These are phyloP conservation scores for Drosophila kanapiae DNA, from an alignment of 1,140 invertebrate genomes.

Conservation along the genomic window DNA sequence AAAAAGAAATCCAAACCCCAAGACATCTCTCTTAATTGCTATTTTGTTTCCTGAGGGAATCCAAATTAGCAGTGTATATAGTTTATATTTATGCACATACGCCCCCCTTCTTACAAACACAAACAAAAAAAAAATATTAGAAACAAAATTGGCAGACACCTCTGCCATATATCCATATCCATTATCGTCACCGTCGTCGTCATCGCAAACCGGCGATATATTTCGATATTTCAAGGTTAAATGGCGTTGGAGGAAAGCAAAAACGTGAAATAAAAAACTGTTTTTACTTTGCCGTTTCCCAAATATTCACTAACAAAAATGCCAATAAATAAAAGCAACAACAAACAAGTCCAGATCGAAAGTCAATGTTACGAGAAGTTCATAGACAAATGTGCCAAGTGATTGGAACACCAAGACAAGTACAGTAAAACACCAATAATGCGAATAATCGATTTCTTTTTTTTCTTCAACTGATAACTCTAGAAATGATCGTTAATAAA, in stretches of 20 bases:
- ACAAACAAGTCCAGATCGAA: slow-evolving; percentile 23
- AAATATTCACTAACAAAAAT: slow-evolving; percentile 9
- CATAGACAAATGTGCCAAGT: slow-evolving; percentile 17
- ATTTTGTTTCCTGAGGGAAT: slow-evolving; percentile 21
- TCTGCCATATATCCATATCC: slow-evolving; percentile 58
- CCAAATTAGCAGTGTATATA: slow-evolving; percentile 34
- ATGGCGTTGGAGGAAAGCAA: slow-evolving; percentile 20
- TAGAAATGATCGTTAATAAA: neutral
- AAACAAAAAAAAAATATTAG: slow-evolving; percentile 23
- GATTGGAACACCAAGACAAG: neutral
- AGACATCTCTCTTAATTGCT: slow-evolving; percentile 24
- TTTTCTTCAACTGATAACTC: accelerated
- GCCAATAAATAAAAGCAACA: neutral
- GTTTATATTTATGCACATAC: slow-evolving; percentile 28
- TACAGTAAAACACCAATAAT: slow-evolving; percentile 4
- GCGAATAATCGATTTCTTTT: neutral
- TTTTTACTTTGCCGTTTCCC: slow-evolving; percentile 63
- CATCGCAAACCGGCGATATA: slow-evolving; percentile 53
- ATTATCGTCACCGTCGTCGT: slow-evolving; percentile 41
- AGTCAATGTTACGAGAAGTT: slow-evolving; percentile 22
- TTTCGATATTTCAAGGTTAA: slow-evolving; percentile 74
- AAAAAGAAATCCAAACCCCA: slow-evolving; percentile 37
- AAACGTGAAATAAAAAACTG: slow-evolving; percentile 70
- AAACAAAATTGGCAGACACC: slow-evolving; percentile 56
- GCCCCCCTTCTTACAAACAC: slow-evolving; percentile 41